Base-by-base conservation (phyloP, 2,797 vertebrate genomes). In the Gorsachius magnificus region DNA sequence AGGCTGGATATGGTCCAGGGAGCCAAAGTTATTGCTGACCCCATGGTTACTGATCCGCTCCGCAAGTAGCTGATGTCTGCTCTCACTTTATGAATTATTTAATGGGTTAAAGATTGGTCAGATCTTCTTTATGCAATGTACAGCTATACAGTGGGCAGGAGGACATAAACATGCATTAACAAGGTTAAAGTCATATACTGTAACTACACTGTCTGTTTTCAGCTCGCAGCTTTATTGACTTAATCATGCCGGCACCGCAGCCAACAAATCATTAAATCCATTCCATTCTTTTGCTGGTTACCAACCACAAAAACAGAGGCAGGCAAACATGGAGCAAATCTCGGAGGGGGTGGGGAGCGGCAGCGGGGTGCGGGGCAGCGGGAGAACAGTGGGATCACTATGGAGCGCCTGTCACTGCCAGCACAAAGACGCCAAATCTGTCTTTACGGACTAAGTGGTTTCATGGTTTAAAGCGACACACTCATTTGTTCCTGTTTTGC, bases 211-310 rank as follows among this genome's bases (percentile, higher is more conserved):
- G 84, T 88, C 91, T 97, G 96, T 97, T 96, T 96, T 83, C 88
- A 95, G 96, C 94, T 97, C 87, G 96, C 91, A 95, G 94, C 88
- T 97, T 97, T 97, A 97, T 97, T 95, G 94, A 96, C 94, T 97
- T 95, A 97, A 96, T 97, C 97, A 97, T 83, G 93, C 93, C 75
- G 78, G 90, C 90, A 93, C 92, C 22, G 83, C 91, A 95, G 97
- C 95, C 95, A 97, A 97, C 95, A 95, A 97, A 96, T 97, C 93
- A 97, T 96, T 96, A 96, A 95, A 95, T 97, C 92, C 92, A 97
- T 97, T 97, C 95, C 95, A 97, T 95, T 94, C 96, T 98, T 97
- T 95, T 89, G 94, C 97, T 96, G 93, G 94, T 92, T 96, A 96
- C 95, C 95, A 96, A 94, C 93, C 94, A 93, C 93, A 95, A 92